Conservation (phyloP, 2,797 vertebrate genomes). For the Peromyscus attwateri region DNA sequence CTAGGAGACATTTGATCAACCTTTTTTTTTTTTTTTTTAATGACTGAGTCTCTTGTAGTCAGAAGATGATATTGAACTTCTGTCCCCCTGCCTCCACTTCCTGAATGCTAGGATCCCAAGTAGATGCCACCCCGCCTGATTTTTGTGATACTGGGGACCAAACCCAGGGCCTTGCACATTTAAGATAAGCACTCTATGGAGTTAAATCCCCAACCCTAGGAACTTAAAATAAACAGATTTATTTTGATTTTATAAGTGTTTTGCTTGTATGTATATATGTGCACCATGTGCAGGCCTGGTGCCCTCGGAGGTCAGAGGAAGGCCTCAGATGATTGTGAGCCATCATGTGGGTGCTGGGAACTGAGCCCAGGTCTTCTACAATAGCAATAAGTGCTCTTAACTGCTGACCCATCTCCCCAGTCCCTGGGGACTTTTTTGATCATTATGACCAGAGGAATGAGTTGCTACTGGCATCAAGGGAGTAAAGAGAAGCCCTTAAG, state of each 20-base stretch:
- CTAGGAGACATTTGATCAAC: not conserved
- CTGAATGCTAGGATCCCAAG: not conserved
- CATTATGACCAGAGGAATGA: not conserved
- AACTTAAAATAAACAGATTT: not conserved
- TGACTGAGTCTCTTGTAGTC: not conserved
- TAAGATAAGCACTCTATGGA: not conserved
- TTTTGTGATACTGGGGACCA: not conserved
- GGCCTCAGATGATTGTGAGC: too few relatives aligned
- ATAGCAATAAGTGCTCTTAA: not conserved
- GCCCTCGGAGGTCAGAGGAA: not conserved
- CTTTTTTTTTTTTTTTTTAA: not conserved
- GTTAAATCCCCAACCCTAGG: not conserved
- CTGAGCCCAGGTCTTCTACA: not conserved
- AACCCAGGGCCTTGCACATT: not conserved
- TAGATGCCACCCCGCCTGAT: not conserved
- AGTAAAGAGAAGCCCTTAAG: not conserved
- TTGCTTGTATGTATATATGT: not conserved
- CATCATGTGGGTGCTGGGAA: not conserved
- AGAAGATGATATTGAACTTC: not conserved
- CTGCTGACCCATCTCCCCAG: not conserved
- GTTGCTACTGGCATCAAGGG: not conserved
- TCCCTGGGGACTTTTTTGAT: not conserved
- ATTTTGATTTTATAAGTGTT: not conserved
- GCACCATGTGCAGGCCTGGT: not conserved
- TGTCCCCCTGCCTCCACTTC: not conserved